These are phyloP conservation scores for Saccostrea echinata DNA, from an alignment of 1,140 invertebrate genomes.

Conservation along the genomic window DNA sequence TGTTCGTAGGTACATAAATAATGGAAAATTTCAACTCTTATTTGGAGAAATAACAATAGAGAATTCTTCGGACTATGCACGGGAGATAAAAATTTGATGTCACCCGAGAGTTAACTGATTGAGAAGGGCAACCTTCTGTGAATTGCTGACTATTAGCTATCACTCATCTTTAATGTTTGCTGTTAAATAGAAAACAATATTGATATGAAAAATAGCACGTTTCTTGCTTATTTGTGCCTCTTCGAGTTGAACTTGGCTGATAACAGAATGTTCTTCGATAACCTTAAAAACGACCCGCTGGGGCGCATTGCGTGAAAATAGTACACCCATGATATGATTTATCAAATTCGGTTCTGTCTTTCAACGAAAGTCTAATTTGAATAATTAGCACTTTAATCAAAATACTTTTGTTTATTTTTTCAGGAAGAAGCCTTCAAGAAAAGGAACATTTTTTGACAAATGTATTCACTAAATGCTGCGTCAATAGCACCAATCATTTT, in stretches of 20 bases:
- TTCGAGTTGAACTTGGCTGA: constrained; percentile 21
- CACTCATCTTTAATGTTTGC: constrained; percentile 21
- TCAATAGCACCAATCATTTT: neutral
- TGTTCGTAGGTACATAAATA: constrained; percentile 26
- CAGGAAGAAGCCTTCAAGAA: neutral
- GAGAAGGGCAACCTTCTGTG: constrained; percentile 8
- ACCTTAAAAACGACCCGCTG: constrained; percentile 14
- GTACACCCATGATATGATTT: constrained; percentile 14
- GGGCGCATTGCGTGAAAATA: constrained; percentile 22
- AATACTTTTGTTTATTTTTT: neutral
- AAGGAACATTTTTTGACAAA: neutral
- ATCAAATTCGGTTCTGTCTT: constrained; percentile 5
- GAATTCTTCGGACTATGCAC: constrained; percentile 18
- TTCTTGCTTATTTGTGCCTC: constrained; percentile 36
- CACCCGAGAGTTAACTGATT: constrained; percentile 20
- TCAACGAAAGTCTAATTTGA: constrained; percentile 4
- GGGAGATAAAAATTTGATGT: constrained; percentile 28
- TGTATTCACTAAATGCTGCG: neutral
- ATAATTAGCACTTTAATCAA: constrained; percentile 33
- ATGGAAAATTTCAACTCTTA: constrained; percentile 1
- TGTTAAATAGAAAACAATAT: constrained; percentile 36
- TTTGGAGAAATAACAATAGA: constrained; percentile 15
- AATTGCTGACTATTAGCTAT: constrained; percentile 12
- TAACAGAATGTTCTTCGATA: constrained; percentile 39
- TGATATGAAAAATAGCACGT: constrained; percentile 39